Base-by-base conservation (phyloP, 2,113 vertebrate genomes). In the Nansenia antarctica region DNA sequence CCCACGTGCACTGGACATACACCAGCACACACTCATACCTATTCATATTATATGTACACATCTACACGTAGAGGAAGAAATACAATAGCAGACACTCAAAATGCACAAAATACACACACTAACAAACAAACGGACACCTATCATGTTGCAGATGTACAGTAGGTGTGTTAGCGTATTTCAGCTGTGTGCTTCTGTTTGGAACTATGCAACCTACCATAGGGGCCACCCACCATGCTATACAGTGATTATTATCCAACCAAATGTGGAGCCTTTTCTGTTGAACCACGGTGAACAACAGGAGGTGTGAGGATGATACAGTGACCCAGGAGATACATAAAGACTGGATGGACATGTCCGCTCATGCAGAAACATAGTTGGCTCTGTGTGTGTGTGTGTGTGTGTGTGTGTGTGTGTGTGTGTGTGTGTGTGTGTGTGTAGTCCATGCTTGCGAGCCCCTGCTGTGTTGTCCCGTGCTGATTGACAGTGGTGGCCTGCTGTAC, bases 391-490 rank as follows among this genome's bases (percentile, higher is more conserved):
- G 70, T 47, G 64, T 57, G 70, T 53, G 47, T 58, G n/a, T 29
- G 58, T 72, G 60, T 47, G 45, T 32, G 39, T 27, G 45, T 55
- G 67, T 66, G 49, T 49, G 68, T 66, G 72, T 61, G 54, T 31
- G 65, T 57, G 52, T 37, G 32, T 35, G 72, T 45, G 67, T 64
- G 67, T 78, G 55, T 54, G 18, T 18, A 15, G 62, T 54, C 39
- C 52, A 32, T 12, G 20, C 3, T 32, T 34, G 9, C 20, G 30
- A n/a, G 24, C 85, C 70, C 89, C 82, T 82, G 75, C 82, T 27
- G 82, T 79, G 71, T 30, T n/a, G 62, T 73, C 65, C 39, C 72
- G 67, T 0, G 31, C 39, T 90, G 90, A 92, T 80, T 90, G 90
- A 89, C 91, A 89, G 84, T 76, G 35, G 61, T 58, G 66, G 71